phyloP scores from a whole-genome alignment of 2,888 invertebrate genomes.

The Syrista parreyssii region DNA sequence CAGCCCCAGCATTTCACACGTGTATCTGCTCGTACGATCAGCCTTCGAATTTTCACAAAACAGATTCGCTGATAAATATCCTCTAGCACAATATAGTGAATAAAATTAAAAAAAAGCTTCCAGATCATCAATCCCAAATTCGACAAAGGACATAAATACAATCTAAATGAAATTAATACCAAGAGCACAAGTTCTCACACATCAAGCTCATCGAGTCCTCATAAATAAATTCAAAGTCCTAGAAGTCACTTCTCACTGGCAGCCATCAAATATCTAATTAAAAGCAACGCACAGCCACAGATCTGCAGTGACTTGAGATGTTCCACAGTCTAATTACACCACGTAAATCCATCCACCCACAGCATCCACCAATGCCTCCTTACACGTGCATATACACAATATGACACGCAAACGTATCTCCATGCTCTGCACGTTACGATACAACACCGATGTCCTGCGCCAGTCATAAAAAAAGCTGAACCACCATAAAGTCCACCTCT shows the following conservation, averaged over 20 bases:
- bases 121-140: not conserved
- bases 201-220: too few species aligned
- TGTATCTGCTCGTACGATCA: constrained; percentile 32
- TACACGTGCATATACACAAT: too few species aligned
- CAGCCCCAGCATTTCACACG: constrained; percentile 36
- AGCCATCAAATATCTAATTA: constrained; percentile 29
- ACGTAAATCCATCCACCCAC: too few species aligned
- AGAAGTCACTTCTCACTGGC: too few species aligned
- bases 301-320: constrained; percentile 31
- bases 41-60: constrained; percentile 6
- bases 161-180: not conserved
- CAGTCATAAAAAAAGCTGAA: not conserved
- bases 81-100: not conserved
- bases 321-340: constrained; percentile 33
- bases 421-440: too few species aligned
- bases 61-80: not conserved
- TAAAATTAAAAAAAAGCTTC: not conserved
- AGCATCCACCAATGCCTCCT: too few species aligned
- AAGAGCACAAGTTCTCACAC: not conserved
- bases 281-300: constrained; percentile 25
- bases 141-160: not conserved
- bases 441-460: too few species aligned
- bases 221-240: too few species aligned
- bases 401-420: too few species aligned
- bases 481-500: too few species aligned